Conservation (phyloP, 2,113 vertebrate species). For the Chascanopsetta lugubris region DNA sequence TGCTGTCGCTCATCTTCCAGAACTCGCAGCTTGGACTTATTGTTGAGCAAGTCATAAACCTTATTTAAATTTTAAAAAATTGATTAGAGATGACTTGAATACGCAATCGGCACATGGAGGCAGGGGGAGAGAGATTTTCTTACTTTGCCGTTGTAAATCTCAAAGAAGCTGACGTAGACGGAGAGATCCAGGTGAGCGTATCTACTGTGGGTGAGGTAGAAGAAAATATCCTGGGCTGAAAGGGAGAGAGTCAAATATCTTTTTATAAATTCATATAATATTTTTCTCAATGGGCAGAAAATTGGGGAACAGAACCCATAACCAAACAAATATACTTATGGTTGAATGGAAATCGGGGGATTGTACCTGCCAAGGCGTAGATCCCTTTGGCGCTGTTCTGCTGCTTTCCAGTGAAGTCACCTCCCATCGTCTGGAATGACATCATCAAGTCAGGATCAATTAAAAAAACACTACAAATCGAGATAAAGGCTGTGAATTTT, state of each 20-base stretch:
- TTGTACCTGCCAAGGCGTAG: slow-evolving; percentile 93
- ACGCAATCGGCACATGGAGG: neutral
- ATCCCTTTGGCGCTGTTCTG: slow-evolving; percentile 92
- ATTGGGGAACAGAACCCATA: neutral
- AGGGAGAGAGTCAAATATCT: slow-evolving; percentile 7
- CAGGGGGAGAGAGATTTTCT: slow-evolving; percentile 2
- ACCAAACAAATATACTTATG: neutral
- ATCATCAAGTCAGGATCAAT: neutral
- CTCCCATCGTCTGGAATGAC: slow-evolving; percentile 91
- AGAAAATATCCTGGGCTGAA: slow-evolving; percentile 92
- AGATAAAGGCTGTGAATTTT: neutral
- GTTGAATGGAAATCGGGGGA: neutral
- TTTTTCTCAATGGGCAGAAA: neutral
- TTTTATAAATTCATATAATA: too few relatives aligned
- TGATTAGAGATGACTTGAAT: neutral
- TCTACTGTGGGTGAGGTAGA: slow-evolving; percentile 84
- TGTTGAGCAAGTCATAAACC: slow-evolving; percentile 96
- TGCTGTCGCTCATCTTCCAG: slow-evolving; percentile 95
- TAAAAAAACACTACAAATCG: neutral
- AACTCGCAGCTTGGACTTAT: slow-evolving; percentile 92
- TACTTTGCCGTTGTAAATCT: slow-evolving; percentile 99
- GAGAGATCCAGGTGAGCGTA: slow-evolving; percentile 82
- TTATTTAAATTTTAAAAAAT: slow-evolving; percentile 46
- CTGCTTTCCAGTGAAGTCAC: slow-evolving; percentile 87
- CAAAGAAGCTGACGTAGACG: slow-evolving; percentile 93